Percentiles rank a stretch among this genome's conserved stretches.
These are phyloP conservation scores for Chaetodon auriga DNA, from an alignment of 2,113 vertebrate genomes.

Conservation along the genomic window DNA sequence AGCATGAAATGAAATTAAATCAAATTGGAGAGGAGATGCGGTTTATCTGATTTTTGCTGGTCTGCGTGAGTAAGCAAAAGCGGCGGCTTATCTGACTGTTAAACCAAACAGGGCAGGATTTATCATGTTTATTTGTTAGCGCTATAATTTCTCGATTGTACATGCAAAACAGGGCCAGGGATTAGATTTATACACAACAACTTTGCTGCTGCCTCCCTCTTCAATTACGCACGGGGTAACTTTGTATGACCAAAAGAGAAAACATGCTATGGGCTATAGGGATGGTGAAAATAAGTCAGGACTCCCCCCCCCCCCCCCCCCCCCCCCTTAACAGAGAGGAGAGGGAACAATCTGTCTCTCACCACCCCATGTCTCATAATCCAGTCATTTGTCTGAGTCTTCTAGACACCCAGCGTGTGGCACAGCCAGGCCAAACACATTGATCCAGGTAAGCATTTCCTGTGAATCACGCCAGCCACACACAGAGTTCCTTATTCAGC, in stretches of 20 bases:
- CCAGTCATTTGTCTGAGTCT: slow-evolving; percentile 72
- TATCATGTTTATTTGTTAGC: slow-evolving; percentile 60
- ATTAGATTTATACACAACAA: slow-evolving; percentile 33
- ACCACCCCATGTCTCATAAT: slow-evolving; percentile 67
- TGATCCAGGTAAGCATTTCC: slow-evolving; percentile 72
- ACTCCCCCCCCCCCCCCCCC: background rate
- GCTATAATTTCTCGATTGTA: slow-evolving; percentile 50
- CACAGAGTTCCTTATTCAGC: slow-evolving; percentile 61
- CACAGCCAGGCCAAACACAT: slow-evolving; percentile 71
- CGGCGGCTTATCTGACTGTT: slow-evolving; percentile 54
- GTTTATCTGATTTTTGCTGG: slow-evolving; percentile 56
- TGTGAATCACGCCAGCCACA: slow-evolving; percentile 65
- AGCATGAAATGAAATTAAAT: slow-evolving; percentile 45
- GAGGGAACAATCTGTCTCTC: slow-evolving; percentile 61
- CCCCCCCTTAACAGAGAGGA: slow-evolving; percentile 13
- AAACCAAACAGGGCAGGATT: slow-evolving; percentile 62
- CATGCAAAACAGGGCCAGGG: slow-evolving; percentile 33
- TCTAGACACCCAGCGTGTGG: slow-evolving; percentile 70
- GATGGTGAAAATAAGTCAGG: slow-evolving; percentile 60
- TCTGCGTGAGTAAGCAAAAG: slow-evolving; percentile 60
- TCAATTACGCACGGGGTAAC: slow-evolving; percentile 26
- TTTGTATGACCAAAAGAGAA: slow-evolving; percentile 48
- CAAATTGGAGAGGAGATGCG: slow-evolving; percentile 36
- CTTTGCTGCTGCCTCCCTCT: slow-evolving; percentile 9
- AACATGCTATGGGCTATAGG: slow-evolving; percentile 46